Evolutionary conservation across 2,888 invertebrate species (phyloP), one percentile per base, ranked within the genome.

Genomic region (Trachelus iudaicus): DNA sequence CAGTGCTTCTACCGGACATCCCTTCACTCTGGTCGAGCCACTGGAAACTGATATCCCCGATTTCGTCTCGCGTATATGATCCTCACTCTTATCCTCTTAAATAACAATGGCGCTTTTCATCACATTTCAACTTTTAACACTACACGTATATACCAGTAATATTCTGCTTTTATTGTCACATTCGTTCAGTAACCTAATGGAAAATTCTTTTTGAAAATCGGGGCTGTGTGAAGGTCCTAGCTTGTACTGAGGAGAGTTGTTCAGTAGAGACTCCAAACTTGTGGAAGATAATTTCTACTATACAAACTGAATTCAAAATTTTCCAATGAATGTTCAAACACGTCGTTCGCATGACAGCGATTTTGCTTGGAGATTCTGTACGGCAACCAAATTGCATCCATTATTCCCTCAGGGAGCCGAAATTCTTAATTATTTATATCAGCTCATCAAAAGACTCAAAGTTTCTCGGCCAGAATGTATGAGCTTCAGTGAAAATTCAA

Each of bases 1-100:
- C 77, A 35, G 40, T 69, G 69, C 34, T 69, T 73, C 77, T 77
- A 77, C 73, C 69, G 77, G 73, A 77, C 73, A 69, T 56, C 56
- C 56, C 56, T 56, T 56, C 56, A 56, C 56, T 56, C 56, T 56
- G 56, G 23, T 23, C 23, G 23, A 56, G 56, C 23, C 23, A 56
- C 56, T 56, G 56, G 15, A 9, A 23, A 56, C 56, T 56, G 56
- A 15, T 56, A 23, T 23, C 6, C 23, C 23, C 9, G 2, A 56
- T 56, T 56, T 56, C 23, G 23, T 56, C 56, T 23, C 56, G 2
- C 2, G 56, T 56, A 56, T 23, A 56, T 9, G 56, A 1, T 9
- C 9, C 6, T 56, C 56, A 56, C 23, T 23, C 56, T 56, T 56
- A 23, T 56, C 6, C 56, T 56, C 56, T 6, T 56, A 56, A 56